phyloP scores from a whole-genome alignment of 1,140 invertebrate genomes.

The Heliothis subflexa region DNA sequence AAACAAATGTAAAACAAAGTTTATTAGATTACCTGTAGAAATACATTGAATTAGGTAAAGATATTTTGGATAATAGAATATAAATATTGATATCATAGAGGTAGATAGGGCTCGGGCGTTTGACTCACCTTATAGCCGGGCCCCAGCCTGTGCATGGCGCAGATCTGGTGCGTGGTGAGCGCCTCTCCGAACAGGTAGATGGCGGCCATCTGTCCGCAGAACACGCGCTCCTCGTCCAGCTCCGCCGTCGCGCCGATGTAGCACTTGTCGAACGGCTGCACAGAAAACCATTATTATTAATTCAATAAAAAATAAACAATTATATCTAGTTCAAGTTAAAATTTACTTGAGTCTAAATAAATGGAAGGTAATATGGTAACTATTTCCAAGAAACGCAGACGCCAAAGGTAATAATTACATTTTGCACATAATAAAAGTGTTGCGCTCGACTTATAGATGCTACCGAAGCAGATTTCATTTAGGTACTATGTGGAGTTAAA shows the following conservation, averaged over 20 bases:
- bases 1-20: constrained; percentile 62
- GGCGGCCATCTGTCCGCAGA: constrained; percentile 99
- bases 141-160: constrained; percentile 97
- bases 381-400: no score
- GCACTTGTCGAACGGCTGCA: constrained; percentile 99
- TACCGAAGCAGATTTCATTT: no score
- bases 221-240: constrained; percentile 97
- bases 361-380: no score
- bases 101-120: neutral
- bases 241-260: constrained; percentile 99
- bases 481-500: no score
- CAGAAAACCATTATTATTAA: neutral
- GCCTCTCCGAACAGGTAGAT: constrained; percentile 99
- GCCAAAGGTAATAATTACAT: no score
- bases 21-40: neutral
- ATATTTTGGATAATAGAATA: no score
- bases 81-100: neutral
- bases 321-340: neutral
- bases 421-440: no score
- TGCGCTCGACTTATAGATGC: no score
- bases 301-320: neutral
- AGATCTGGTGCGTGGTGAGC: constrained; percentile 98
- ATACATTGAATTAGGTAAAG: no score
- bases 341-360: no score
- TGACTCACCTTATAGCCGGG: constrained; percentile 96